Base-by-base conservation (phyloP, 2,113 vertebrate species). In the Talpa occidentalis region DNA sequence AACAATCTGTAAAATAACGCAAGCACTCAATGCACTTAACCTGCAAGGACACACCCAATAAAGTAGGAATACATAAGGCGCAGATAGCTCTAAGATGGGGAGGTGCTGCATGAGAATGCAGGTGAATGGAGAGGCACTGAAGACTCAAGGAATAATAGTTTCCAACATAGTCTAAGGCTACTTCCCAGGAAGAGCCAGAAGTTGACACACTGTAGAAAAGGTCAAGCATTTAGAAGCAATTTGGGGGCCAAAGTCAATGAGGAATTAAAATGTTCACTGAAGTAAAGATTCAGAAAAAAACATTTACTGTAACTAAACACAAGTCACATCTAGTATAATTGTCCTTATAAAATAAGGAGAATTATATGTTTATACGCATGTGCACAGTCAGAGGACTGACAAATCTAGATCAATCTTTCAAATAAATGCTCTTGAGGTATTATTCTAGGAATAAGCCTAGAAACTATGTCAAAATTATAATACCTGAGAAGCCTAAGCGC, bases 311-410 rank as follows among this genome's bases (percentile, higher is more conserved):
- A 84, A 90, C 35, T 90, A 70, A 95, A 74, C 11, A 69, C 32
- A 44, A 52, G n/a, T 8, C 56, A 59, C 30, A 69, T n/a, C 37
- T 42, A 94, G 19, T 64, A 42, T 24, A 74, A 69, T 35, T 37
- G 28, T 91, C 69, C 77, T 74, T 84, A 70, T 64, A 93, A 91
- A 94, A 40, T 32, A 73, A 94, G 26, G 49, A 70, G 44, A 82
- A 95, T 37, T 37, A 69, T 10, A 69, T 8, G 59, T 30, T 54
- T 21, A 49, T 17, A 77, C 24, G 74, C 19, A 79, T 6, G 35
- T 17, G 64, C 32, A 35, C 15, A 26, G 16, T 32, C 3, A 54
- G 30, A 78, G 30, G 22, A 81, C 6, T 40, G 26, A 35, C 32
- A 49, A 11, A 76, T n/a, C 1, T 10, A 82, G 59, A 76, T 44